phyloP scores from a whole-genome alignment of 2,797 vertebrate species.

The Graptemys geographica region DNA sequence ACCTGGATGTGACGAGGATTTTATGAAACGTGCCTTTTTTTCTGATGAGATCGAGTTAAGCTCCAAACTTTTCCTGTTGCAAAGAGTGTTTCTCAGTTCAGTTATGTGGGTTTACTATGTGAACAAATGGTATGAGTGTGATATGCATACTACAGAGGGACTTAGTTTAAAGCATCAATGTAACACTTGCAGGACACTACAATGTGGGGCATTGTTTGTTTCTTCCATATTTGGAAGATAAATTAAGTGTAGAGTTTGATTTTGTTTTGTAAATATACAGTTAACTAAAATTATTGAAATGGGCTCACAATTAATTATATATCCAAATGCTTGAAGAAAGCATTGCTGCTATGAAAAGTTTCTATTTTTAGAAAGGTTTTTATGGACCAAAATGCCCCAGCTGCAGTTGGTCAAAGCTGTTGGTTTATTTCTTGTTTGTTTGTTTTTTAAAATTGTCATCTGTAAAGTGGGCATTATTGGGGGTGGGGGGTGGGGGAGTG shows the following conservation, averaged over 20 bases:
- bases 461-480: conserved; percentile 87
- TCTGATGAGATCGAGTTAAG: conserved; percentile 81
- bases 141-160: conserved; percentile 76
- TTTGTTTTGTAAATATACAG: conserved; percentile 79
- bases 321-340: conserved; percentile 86
- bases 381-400: conserved; percentile 88
- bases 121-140: conserved; percentile 79
- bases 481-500: conserved; percentile 73
- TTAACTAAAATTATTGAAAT: conserved; percentile 83
- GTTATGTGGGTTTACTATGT: conserved; percentile 78
- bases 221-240: conserved; percentile 89
- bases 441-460: conserved; percentile 79
- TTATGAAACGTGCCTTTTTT: conserved; percentile 86
- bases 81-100: conserved; percentile 73
- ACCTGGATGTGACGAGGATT: conserved; percentile 74
- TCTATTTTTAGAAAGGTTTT: conserved; percentile 90
- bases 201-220: conserved; percentile 87
- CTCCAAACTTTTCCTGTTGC: conserved; percentile 82
- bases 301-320: conserved; percentile 83
- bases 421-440: conserved; percentile 76
- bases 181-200: conserved; percentile 84
- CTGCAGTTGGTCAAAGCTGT: conserved; percentile 85
- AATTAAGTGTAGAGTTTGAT: conserved; percentile 82
- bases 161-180: conserved; percentile 79
- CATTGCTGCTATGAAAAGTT: conserved; percentile 89